Percentiles rank a stretch among this genome's conserved stretches.
phyloP scores from a whole-genome alignment of 2,113 vertebrate genomes.

The Gavia stellata region DNA sequence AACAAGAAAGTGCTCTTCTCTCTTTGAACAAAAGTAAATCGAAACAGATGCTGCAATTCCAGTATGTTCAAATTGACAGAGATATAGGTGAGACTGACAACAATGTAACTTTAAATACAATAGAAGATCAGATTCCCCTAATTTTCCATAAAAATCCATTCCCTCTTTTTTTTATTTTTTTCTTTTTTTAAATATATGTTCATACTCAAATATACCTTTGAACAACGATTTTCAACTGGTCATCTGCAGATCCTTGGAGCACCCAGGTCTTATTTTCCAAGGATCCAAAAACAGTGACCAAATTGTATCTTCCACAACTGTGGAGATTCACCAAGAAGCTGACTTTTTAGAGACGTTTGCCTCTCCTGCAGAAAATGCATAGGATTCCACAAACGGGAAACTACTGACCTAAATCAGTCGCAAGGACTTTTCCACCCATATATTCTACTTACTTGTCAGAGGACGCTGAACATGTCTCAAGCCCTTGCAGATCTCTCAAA shows the following conservation, averaged over 20 bases:
- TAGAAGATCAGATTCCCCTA: neutral
- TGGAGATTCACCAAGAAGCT: neutral
- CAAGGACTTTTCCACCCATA: neutral
- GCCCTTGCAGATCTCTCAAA: conserved; percentile 64
- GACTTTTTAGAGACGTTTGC: neutral
- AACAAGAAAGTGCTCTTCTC: neutral
- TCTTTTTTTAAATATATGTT: neutral
- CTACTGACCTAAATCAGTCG: neutral
- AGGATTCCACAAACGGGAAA: neutral
- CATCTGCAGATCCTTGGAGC: neutral
- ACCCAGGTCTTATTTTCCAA: neutral
- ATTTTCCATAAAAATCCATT: neutral
- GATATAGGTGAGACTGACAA: neutral
- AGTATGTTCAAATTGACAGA: neutral
- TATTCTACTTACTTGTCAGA: conserved; percentile 59
- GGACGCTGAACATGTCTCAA: conserved; percentile 15
- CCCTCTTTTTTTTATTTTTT: neutral
- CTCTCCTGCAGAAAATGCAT: neutral
- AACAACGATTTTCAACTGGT: neutral
- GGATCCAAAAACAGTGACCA: neutral
- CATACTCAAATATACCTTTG: neutral
- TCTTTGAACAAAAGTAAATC: neutral
- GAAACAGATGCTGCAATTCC: neutral
- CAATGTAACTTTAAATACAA: neutral
- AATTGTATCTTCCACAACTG: neutral